Conservation (phyloP, 1,140 invertebrate species). For the Brachionus rotundiformis region DNA sequence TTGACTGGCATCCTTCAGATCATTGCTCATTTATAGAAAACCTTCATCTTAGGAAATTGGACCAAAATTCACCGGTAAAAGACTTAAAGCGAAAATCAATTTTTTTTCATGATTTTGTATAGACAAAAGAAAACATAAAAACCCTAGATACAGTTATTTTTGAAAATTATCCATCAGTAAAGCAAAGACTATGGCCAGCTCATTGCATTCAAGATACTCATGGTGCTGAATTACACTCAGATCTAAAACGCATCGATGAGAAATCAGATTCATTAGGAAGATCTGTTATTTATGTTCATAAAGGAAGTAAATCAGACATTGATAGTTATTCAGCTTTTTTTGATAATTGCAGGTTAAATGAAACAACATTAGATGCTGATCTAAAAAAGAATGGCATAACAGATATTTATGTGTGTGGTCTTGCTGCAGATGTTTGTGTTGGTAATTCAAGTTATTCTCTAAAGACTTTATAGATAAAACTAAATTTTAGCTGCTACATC, state of each 20-base stretch:
- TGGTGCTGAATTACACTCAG: constrained; percentile 88
- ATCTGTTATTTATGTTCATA: constrained; percentile 79
- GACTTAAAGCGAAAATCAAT: constrained; percentile 51
- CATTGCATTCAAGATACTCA: constrained; percentile 92
- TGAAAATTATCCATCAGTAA: constrained; percentile 55
- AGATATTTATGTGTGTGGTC: constrained; percentile 89
- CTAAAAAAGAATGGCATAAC: constrained; percentile 78
- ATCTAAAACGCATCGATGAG: constrained; percentile 66
- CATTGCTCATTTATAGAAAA: constrained; percentile 96
- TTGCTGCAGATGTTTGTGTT: constrained; percentile 95
- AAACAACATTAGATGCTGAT: constrained; percentile 80
- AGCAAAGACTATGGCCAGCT: constrained; percentile 76
- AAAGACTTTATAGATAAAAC: background rate
- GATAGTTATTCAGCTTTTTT: constrained; percentile 97
- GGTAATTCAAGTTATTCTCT: constrained; percentile 65
- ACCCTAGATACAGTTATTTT: constrained; percentile 82
- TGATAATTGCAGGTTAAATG: constrained; percentile 87
- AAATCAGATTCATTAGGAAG: constrained; percentile 29
- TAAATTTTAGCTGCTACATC: constrained; percentile 72
- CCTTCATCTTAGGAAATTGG: constrained; percentile 71
- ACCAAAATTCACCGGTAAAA: constrained; percentile 69
- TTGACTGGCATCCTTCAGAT: constrained; percentile 94
- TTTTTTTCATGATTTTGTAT: background rate
- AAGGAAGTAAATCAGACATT: constrained; percentile 88
- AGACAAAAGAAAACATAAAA: constrained; percentile 19